Conservation (phyloP, 2,113 vertebrate genomes). For the Saccopteryx leptura region DNA sequence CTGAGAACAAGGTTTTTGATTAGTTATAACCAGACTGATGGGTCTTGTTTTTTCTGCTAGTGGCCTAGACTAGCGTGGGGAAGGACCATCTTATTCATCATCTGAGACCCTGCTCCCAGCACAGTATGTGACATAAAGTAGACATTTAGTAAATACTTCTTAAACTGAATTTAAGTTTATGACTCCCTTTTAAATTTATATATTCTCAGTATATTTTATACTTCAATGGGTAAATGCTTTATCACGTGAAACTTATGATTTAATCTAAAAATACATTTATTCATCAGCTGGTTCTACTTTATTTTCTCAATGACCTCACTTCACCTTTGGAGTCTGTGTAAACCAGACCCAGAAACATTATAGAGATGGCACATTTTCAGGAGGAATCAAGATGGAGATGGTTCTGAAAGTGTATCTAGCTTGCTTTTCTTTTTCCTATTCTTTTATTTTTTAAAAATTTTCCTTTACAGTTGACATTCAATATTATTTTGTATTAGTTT, state of each 20-base stretch:
- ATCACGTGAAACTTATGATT: neutral
- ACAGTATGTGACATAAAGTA: neutral
- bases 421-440: neutral
- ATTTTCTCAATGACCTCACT: neutral
- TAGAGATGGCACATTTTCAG: neutral
- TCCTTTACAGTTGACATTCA: neutral
- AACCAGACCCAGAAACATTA: neutral
- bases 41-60: neutral
- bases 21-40: neutral
- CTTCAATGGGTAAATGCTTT: neutral
- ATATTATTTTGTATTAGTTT: neutral
- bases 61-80: neutral
- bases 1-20: neutral
- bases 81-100: neutral
- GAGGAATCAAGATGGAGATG: neutral
- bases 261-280: neutral
- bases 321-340: neutral
- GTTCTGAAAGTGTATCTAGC: neutral
- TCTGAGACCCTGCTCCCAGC: neutral
- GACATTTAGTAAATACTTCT: neutral
- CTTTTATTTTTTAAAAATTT: neutral
- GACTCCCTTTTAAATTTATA: neutral
- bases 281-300: neutral
- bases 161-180: constrained; percentile 31
- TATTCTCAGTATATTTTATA: neutral